Percentiles rank a stretch among this genome's conserved stretches.
Conservation (phyloP, 2,888 invertebrate species). For the Drosophila barbarae region DNA sequence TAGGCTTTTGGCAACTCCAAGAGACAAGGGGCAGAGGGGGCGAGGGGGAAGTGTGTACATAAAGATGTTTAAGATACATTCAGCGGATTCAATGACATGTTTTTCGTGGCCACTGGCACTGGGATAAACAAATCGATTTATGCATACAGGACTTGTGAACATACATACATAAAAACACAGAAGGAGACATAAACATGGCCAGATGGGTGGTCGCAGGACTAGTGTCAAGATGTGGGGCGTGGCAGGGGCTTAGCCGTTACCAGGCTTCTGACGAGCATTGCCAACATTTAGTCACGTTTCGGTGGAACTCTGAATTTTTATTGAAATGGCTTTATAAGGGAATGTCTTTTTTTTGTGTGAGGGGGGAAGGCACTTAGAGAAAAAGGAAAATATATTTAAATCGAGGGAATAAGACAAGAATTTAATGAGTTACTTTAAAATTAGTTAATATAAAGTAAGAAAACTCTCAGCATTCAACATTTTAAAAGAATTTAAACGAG, state of each 20-base stretch:
- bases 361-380: not conserved
- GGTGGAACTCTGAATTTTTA: constrained; percentile 44
- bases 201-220: constrained; percentile 7
- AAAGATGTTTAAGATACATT: constrained; percentile 47
- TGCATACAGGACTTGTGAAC: constrained; percentile 39
- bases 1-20: constrained; percentile 37
- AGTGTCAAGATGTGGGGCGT: constrained; percentile 15
- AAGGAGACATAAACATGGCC: constrained; percentile 6
- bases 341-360: constrained; percentile 22
- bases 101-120: constrained; percentile 12
- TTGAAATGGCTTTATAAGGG: constrained; percentile 48
- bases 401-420: not conserved
- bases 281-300: constrained; percentile 62
- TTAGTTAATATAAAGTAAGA: not conserved
- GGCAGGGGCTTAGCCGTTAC: constrained; percentile 6
- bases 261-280: constrained; percentile 3
- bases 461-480: not conserved
- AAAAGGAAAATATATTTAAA: not conserved
- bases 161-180: constrained; percentile 2
- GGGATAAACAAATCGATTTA: constrained; percentile 60
- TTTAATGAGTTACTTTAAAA: too few relatives aligned
- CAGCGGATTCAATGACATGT: constrained; percentile 41
- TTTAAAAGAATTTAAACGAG: not conserved
- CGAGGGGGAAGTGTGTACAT: constrained; percentile 25
- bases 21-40: constrained; percentile 2